phyloP scores from a whole-genome alignment of 2,797 vertebrate species.

The Anniella stebbinsi region DNA sequence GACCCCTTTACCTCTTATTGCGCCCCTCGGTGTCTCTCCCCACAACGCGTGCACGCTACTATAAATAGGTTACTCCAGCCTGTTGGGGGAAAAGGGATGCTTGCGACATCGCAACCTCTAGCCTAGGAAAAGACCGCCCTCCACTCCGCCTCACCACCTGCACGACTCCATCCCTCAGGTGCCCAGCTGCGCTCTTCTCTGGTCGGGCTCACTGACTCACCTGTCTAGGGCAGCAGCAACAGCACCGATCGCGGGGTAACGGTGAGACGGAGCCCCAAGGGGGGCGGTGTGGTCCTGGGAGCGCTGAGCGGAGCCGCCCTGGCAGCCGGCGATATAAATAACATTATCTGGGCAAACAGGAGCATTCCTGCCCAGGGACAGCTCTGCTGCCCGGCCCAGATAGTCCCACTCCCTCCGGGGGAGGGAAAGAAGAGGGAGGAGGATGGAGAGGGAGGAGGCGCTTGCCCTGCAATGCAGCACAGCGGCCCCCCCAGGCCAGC shows the following conservation, averaged over 20 bases:
- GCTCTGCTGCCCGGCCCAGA: constrained; percentile 79
- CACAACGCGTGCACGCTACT: not conserved
- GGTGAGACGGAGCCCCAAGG: constrained; percentile 71
- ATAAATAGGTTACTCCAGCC: constrained; percentile 6
- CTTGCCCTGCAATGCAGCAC: constrained; percentile 74
- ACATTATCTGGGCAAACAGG: constrained; percentile 83
- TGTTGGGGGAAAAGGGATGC: not conserved
- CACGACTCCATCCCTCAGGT: constrained; percentile 7
- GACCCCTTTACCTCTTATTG: too few relatives aligned
- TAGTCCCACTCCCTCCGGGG: constrained; percentile 73
- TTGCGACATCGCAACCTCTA: not conserved
- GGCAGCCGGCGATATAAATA: constrained; percentile 80
- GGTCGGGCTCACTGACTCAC: constrained; percentile 46
- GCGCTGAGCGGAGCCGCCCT: constrained; percentile 65
- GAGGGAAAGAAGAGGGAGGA: constrained; percentile 69
- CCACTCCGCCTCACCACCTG: constrained; percentile 30
- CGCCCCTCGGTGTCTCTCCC: not conserved
- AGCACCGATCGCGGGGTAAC: constrained; percentile 68
- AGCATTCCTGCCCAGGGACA: constrained; percentile 82
- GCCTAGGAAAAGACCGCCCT: not conserved
- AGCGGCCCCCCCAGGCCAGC: constrained; percentile 68
- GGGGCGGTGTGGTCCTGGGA: constrained; percentile 58
- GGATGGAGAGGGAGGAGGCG: constrained; percentile 51
- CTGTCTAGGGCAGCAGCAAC: constrained; percentile 60
- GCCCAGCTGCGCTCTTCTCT: constrained; percentile 27